phyloP scores from a whole-genome alignment of 2,113 vertebrate genomes.

The Bothrops jararaca region DNA sequence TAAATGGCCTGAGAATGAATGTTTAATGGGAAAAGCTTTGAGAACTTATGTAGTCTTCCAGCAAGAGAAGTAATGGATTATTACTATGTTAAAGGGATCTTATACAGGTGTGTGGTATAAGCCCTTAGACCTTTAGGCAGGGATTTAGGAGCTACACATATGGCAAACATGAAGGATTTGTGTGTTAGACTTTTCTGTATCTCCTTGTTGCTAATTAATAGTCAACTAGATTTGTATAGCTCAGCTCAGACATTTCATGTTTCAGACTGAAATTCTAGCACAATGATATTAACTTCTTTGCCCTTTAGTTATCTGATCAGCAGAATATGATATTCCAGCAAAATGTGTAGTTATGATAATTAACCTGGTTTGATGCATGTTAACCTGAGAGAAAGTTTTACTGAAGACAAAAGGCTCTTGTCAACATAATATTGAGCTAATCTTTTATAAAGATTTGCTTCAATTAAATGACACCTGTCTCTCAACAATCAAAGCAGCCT shows the following conservation, averaged over 20 bases:
- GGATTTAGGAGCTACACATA: not conserved
- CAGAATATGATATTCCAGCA: not conserved
- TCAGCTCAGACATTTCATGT: not conserved
- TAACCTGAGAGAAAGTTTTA: not conserved
- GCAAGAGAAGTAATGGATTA: not conserved
- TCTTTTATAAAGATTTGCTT: not conserved
- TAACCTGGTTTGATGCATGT: not conserved
- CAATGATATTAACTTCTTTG: not conserved
- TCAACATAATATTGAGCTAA: not conserved
- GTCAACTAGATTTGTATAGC: not conserved
- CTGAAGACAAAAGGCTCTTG: not conserved
- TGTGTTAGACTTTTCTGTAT: not conserved
- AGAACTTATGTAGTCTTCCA: not conserved
- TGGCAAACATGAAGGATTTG: not conserved
- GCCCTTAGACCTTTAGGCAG: not conserved
- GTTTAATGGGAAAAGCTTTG: not conserved
- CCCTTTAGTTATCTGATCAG: not conserved
- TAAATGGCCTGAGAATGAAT: not conserved
- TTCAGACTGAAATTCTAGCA: not conserved
- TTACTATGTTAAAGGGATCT: not conserved
- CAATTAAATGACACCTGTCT: not conserved
- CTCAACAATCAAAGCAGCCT: not conserved
- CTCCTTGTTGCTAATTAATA: not conserved
- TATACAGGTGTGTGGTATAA: not conserved
- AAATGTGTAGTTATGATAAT: not conserved